Base-by-base conservation (phyloP, 2,888 invertebrate species). In the Polia nebulosa region DNA sequence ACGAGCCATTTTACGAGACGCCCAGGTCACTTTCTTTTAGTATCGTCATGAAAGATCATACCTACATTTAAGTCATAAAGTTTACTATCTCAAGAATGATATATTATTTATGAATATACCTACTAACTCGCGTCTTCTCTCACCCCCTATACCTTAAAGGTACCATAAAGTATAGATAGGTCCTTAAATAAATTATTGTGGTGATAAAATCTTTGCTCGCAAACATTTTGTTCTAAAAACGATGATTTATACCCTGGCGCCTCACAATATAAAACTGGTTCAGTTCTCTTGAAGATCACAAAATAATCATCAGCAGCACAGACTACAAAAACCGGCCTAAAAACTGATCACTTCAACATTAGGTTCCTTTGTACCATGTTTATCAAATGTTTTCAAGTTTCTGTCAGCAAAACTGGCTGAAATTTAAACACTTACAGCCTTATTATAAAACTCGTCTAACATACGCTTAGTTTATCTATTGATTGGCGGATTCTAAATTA, bases 1-100 rank as follows among this genome's bases (percentile, higher is more conserved):
- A 81, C 69, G 81, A 76, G 52, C 63, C 41, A 68, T 71, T 83
- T 84, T 82, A 82, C 78, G 61, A 60, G 71, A 63, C 58, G 65
- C 56, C 58, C 67, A 72, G 72, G 79, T 72, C 76, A 81, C 83
- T 78, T 73, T 78, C 65, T 75, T 81, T 83, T 81, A 81, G 74
- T 75, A 66, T 56, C 59, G 61, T 58, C 81, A 51, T 78, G 70
- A 67, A 81, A 78, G 69, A 83, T 78, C 55, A 76, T 68, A 73
- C 80, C 64, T 69, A 73, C 72, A 68, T 69, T 81, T 60, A 53
- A 59, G 47, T 67, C 64, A 52, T 83, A 82, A 76, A 81, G 51
- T 78, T 76, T 78, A 78, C 13, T 72, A 61, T 55, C 64, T 51
- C 47, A 36, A 55, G 41, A 52, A 66, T 64, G 13, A 65, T 63